A percentile compares a stretch with the other conserved stretches of the same genome.
phyloP scores from a whole-genome alignment of 1,140 invertebrate genomes.

The Maconellicoccus hirsutus region DNA sequence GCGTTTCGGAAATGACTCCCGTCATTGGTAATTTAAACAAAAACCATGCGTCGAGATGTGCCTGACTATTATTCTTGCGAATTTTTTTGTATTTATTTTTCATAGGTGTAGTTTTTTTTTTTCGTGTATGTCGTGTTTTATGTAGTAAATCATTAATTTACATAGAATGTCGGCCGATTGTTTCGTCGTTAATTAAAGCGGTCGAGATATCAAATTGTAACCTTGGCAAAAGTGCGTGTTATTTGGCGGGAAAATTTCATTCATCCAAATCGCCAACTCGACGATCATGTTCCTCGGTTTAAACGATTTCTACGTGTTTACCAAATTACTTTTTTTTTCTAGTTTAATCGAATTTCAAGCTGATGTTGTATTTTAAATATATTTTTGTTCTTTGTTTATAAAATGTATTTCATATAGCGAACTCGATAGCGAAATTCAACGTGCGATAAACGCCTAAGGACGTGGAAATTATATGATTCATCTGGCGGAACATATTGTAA shows the following conservation, averaged over 20 bases:
- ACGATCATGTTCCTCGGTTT: neutral
- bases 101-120: neutral
- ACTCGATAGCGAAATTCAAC: neutral
- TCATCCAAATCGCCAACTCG: neutral
- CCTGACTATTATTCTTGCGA: too few species aligned
- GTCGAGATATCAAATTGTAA: too few species aligned
- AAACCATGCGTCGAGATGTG: too few species aligned
- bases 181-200: neutral
- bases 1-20: too few species aligned
- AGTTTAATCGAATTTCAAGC: neutral
- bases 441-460: neutral
- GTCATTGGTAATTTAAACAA: too few species aligned
- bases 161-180: neutral
- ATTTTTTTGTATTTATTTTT: neutral
- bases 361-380: constrained; percentile 1
- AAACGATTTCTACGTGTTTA: neutral
- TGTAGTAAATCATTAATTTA: neutral
- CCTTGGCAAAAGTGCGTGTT: neutral
- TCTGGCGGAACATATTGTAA: neutral
- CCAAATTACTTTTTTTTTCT: neutral
- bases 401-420: too few species aligned
- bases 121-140: neutral
- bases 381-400: constrained; percentile 2
- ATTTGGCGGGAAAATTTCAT: too few species aligned
- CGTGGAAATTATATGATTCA: constrained; percentile 4